Base-by-base conservation (phyloP, 2,113 vertebrate species). In the Lampris megalopsis region DNA sequence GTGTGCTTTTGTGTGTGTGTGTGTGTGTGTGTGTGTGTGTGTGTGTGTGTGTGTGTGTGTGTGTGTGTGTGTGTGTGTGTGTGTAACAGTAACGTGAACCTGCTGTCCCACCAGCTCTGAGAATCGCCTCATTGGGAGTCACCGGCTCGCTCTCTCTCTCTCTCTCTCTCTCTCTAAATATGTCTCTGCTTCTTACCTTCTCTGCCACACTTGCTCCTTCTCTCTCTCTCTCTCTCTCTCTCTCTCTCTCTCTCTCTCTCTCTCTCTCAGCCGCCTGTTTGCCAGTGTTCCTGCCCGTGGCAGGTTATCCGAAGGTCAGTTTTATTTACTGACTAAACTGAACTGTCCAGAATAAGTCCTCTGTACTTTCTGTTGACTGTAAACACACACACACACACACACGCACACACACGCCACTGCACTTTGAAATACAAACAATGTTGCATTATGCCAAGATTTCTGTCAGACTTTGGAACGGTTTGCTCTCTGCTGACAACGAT, bases 351-450 rank as follows among this genome's bases (percentile, higher is more conserved):
- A 49, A 37, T 67, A 65, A 75, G 62, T 57, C 72, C 68, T 10
- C 58, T 60, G 13, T 8, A 58, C 41, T 58, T 6, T 37, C 41
- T 57, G 66, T 68, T 53, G 56, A 36, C 41, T 6, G 9, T 47
- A 47, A 13, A 42, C 9, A 53, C 48, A 62, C 35, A 52, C 64
- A 47, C 24, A 77, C 3, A 61, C 48, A 61, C 56, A 61, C 61
- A 67, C 52, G 36, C 10, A 49, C 45, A 52, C 24, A 45, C 1
- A 62, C 4, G 37, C 37, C 59, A 1, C 13, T 72, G 67, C 58
- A 71, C 73, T 84, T 84, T 80, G 75, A 70, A 79, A 75, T 42
- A 72, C 74, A 77, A 77, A 86, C 68, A 77, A 36, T 24, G 58
- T 9, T 2, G 47, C 42, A 6, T 10, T 75, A n/a, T 50, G 36